Base-by-base conservation (phyloP, 2,797 vertebrate genomes). In the Morus bassanus region DNA sequence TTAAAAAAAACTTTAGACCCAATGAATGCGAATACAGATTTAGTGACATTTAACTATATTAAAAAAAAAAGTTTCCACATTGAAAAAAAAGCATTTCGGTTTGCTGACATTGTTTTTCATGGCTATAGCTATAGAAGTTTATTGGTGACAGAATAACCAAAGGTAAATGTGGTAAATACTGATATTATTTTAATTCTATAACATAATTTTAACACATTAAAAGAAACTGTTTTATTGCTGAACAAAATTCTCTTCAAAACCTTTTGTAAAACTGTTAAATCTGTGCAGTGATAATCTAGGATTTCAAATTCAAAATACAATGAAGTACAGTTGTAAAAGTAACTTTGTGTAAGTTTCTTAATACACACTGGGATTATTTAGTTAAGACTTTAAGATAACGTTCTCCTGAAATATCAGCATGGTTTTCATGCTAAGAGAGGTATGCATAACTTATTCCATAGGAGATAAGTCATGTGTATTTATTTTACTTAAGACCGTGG, bases 61-160 rank as follows among this genome's bases (percentile, higher is more conserved):
- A 45, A 18, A 63, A 90, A 67, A 88, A 53, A 60, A 22, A 39
- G 23, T 28, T 75, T 93, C 64, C 4, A 3, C 88, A 91, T 76
- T 72, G 56, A 51, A 92, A 95, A 82, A 63, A 68, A 92, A 67
- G 37, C 60, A 91, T 97, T 98, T 98, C 97, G 97, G 98, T 98
- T 98, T 98, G 98, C 94, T 98, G 98, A 98, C 98, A 98, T 98
- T 98, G 98, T 57, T 93, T 93, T 97, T 91, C 91, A 72, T 76
- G 78, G 51, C 51, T 67, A 81, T 30, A 95, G 70, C 61, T 92
- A n/a, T 6, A 85, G 70, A 83, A 91, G 2, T 76, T 28, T 92
- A 83, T 28, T 74, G 91, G 82, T 95, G 56, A 96, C 89, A 92
- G 67, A 96, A 96, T 27, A 85, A 95, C 45, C 63, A 63, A 91